A percentile compares a stretch with the other conserved stretches of the same genome.
phyloP scores from a whole-genome alignment of 2,797 vertebrate species.

The Gambelia wislizenii region DNA sequence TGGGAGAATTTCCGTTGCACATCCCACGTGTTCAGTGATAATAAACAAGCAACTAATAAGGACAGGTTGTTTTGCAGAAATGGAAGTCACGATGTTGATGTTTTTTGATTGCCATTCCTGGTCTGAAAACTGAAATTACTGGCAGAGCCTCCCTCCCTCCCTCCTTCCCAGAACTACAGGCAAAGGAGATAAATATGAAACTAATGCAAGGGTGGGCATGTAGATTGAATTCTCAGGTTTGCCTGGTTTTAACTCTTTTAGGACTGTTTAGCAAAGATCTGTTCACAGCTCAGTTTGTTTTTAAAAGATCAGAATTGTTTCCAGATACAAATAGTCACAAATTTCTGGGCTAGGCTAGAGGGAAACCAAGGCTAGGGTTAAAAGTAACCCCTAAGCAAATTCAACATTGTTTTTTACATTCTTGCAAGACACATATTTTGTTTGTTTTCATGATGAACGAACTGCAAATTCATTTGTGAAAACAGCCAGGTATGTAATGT shows the following conservation, averaged over 20 bases:
- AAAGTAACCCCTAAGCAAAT: not conserved
- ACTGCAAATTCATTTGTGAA: not conserved
- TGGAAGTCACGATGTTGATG: not conserved
- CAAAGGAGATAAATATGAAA: not conserved
- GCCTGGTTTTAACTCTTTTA: not conserved
- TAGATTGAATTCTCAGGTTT: not conserved
- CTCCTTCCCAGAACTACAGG: too few relatives aligned
- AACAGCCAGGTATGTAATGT: not conserved
- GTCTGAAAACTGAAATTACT: not conserved
- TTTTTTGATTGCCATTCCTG: not conserved
- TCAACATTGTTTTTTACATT: not conserved
- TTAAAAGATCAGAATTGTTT: not conserved
- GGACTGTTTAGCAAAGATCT: too few relatives aligned
- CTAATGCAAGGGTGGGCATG: not conserved
- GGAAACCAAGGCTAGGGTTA: not conserved
- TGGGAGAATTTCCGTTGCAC: too few relatives aligned
- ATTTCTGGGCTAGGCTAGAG: not conserved
- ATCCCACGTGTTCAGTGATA: too few relatives aligned
- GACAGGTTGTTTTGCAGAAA: not conserved
- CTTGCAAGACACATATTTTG: not conserved
- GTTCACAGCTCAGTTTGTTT: not conserved
- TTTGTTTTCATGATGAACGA: too few relatives aligned
- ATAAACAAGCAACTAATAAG: not conserved
- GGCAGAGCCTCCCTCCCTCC: not conserved
- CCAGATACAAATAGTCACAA: not conserved